Percentiles rank a stretch among this genome's conserved stretches.
Evolutionary conservation across 2,113 vertebrate species (phyloP).

Genomic region (Malurus elegans): DNA sequence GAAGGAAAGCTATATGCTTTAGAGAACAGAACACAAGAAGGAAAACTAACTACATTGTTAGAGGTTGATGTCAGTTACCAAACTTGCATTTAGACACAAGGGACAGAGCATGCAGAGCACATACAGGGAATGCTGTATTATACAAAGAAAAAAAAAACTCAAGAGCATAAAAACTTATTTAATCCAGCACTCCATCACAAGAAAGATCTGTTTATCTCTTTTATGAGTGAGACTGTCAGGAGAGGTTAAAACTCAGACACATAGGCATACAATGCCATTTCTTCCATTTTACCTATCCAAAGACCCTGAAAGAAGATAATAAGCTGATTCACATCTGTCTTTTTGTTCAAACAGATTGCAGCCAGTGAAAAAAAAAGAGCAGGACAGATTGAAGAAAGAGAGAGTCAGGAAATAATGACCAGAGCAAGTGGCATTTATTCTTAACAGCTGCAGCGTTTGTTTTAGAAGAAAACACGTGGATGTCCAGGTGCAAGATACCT

Average conservation of each 20-base stretch:
- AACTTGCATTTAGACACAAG: neutral
- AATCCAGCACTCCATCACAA: neutral
- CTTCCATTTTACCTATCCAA: neutral
- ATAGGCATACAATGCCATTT: neutral
- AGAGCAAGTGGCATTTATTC: neutral
- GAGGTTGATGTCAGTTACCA: neutral
- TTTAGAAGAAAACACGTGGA: neutral
- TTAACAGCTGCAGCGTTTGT: neutral
- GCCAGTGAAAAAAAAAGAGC: neutral
- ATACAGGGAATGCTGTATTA: neutral
- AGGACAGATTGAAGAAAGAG: neutral
- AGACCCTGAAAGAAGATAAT: neutral
- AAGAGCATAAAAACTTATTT: neutral
- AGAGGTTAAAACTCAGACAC: neutral
- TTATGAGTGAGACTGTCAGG: neutral
- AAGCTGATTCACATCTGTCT: neutral
- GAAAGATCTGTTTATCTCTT: neutral
- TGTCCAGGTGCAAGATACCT: neutral
- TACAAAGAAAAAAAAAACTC: neutral
- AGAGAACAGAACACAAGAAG: neutral
- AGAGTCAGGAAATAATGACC: neutral
- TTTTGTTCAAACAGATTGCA: neutral
- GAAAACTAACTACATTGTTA: neutral
- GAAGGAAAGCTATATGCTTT: neutral
- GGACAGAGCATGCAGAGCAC: neutral